Evolutionary conservation across 2,797 vertebrate genomes (phyloP).

Genomic region (Pelodytes ibericus): DNA sequence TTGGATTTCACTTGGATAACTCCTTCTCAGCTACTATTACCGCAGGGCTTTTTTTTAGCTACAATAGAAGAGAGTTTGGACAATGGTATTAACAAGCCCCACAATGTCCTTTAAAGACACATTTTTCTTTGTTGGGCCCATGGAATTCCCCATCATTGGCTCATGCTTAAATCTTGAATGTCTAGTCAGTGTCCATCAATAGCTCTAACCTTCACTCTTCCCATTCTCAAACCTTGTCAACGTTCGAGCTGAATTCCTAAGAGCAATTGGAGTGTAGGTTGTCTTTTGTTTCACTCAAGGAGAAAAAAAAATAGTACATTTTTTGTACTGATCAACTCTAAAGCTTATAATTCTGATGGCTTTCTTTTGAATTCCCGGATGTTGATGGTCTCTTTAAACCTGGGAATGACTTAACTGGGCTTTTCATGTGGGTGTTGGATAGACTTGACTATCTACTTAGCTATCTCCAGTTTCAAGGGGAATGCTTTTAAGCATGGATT

Average conservation of each 20-base stretch:
- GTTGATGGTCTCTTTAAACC: slow-evolving; percentile 59
- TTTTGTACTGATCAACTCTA: slow-evolving; percentile 61
- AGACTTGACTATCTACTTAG: slow-evolving; percentile 48
- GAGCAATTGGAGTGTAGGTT: slow-evolving; percentile 63
- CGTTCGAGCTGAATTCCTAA: slow-evolving; percentile 65
- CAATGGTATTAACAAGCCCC: slow-evolving; percentile 14
- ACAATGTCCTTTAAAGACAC: slow-evolving; percentile 55
- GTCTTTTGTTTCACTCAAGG: slow-evolving; percentile 62
- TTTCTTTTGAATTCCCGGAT: slow-evolving; percentile 58
- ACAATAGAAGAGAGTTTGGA: slow-evolving; percentile 1
- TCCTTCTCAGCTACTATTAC: neutral
- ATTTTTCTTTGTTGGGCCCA: slow-evolving; percentile 52
- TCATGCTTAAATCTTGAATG: slow-evolving; percentile 61
- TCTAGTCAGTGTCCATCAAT: slow-evolving; percentile 61
- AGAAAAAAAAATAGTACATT: slow-evolving; percentile 48
- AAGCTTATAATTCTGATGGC: slow-evolving; percentile 59
- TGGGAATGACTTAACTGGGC: slow-evolving; percentile 57
- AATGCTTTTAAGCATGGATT: slow-evolving; percentile 60
- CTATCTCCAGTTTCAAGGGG: slow-evolving; percentile 60
- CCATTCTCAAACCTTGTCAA: slow-evolving; percentile 60
- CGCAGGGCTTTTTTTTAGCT: neutral
- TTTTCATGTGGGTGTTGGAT: slow-evolving; percentile 54
- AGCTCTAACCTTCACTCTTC: slow-evolving; percentile 58
- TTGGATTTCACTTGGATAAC: slow-evolving; percentile 12
- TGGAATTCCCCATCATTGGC: slow-evolving; percentile 44